A percentile compares a stretch with the other conserved stretches of the same genome.
Evolutionary conservation across 1,140 invertebrate species (phyloP).

Genomic region (Diuraphis noxia): DNA sequence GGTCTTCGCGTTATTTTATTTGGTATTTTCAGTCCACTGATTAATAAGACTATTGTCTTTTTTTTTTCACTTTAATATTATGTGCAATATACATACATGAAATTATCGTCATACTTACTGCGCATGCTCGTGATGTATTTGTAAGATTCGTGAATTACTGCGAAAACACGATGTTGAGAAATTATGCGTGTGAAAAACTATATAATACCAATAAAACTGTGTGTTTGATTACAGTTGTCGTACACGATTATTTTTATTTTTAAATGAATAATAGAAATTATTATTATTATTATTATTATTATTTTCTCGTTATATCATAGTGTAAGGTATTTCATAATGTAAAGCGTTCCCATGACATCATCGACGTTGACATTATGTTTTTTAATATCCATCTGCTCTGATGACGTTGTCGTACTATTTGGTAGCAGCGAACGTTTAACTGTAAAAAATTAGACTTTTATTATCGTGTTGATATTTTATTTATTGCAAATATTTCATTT

Average conservation of each 20-base stretch:
- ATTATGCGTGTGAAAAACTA: neutral
- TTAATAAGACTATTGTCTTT: neutral
- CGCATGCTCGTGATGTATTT: no score
- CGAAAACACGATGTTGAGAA: neutral
- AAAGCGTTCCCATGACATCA: neutral
- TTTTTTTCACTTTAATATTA: no score
- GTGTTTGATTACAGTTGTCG: neutral
- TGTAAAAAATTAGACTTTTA: neutral
- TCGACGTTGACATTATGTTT: neutral
- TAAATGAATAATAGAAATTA: neutral
- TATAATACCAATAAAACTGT: neutral
- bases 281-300: neutral
- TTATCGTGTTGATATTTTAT: neutral
- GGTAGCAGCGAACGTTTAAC: neutral
- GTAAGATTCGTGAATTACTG: no score
- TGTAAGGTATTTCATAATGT: neutral
- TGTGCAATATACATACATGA: no score
- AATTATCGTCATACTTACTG: no score
- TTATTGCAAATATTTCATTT: neutral
- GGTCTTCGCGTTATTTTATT: neutral
- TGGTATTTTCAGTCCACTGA: neutral
- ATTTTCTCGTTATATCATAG: neutral
- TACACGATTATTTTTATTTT: conserved; percentile 1
- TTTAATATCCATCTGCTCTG: neutral
- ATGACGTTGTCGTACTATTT: neutral